Evolutionary conservation across 2,797 vertebrate species (phyloP), one percentile per base, ranked within the genome.

Genomic region (Coranthus polyacanthus): DNA sequence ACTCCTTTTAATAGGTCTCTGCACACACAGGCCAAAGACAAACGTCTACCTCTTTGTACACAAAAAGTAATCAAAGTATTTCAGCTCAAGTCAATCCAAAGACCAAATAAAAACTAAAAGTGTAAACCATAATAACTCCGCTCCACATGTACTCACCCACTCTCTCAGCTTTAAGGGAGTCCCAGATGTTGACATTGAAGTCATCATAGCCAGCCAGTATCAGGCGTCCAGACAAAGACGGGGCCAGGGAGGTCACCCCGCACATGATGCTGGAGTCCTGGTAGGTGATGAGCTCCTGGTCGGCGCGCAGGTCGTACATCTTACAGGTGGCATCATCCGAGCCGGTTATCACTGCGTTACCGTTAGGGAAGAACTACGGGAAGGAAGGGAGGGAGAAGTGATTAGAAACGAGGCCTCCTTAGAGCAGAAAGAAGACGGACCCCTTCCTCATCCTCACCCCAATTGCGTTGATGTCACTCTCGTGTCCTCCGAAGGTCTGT

Each of bases 181-280:
- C 98, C 98, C 98, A 99, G 90, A 99, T 94, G 72, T 99, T 99
- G 91, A 97, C 98, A 71, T 97, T 99, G 86, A 99, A 99, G 90
- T 99, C 97, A 0, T 99, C 98, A 0, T 99, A 98, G 0, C 98
- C 98, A 0, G 97, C 97, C 0, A 99, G 88, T 46, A 99, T 36
- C 79, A 99, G 95, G 18, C 97, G 95, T 3, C 98, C 98, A 0
- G 96, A 98, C 72, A 94, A 82, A 46, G 98, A 99, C 20, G 97
- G 95, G 20, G 96, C 96, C 12, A 99, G 90, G 0, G 98, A 99
- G 0, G 98, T 99, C 84, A 99, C 98, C 0, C 97, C 98, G 0
- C 97, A 98, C 93, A 97, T 96, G 88, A 99, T 96, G 94, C 90
- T 93, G 57, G 98, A 95, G 0, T 98, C 96, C 51, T 97, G 93